A percentile compares a stretch with the other conserved stretches of the same genome.
Conservation (phyloP, 2,888 invertebrate genomes). For the Leucania comma region DNA sequence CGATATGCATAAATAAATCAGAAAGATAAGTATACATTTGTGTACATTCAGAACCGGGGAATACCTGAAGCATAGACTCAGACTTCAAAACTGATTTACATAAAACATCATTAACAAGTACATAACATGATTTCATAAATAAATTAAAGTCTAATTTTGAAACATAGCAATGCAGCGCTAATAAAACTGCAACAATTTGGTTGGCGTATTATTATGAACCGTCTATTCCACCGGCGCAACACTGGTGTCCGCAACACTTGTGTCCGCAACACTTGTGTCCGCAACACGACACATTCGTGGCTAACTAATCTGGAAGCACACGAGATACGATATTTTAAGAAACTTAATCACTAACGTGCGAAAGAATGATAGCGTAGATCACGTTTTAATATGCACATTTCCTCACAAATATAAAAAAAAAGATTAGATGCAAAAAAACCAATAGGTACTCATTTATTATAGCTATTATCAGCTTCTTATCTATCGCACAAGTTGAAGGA, state of each 20-base stretch:
- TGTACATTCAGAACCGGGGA: neutral
- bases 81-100: neutral
- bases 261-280: too few species aligned
- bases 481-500: slow-evolving; percentile 45
- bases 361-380: slow-evolving; percentile 21
- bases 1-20: neutral
- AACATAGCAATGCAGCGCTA: neutral
- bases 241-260: neutral
- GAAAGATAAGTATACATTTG: neutral
- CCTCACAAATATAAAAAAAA: slow-evolving; percentile 23
- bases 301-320: slow-evolving; percentile 1
- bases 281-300: too few species aligned
- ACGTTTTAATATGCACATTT: slow-evolving; percentile 33
- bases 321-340: slow-evolving; percentile 11
- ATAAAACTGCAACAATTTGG: neutral
- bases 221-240: neutral
- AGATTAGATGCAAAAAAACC: neutral
- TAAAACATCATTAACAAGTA: slow-evolving; percentile 8
- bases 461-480: slow-evolving; percentile 43
- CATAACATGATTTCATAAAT: slow-evolving; percentile 4
- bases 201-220: neutral
- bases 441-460: neutral
- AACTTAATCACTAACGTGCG: slow-evolving; percentile 28
- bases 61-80: neutral
- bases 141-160: neutral